Conservation (phyloP, 1,140 invertebrate species). For the Rhopalosiphum maidis region DNA sequence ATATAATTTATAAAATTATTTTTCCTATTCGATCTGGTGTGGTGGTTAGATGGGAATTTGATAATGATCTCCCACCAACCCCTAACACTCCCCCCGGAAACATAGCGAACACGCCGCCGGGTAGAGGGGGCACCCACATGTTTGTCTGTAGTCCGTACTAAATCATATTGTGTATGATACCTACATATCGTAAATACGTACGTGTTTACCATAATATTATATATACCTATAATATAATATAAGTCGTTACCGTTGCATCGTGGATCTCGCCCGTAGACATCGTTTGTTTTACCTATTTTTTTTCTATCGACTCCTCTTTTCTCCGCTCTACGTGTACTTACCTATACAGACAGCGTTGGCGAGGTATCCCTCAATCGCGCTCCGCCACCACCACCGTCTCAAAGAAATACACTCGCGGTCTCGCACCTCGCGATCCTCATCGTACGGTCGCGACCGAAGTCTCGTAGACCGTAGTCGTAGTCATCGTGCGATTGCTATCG, state of each 20-base stretch:
- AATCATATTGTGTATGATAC: background rate
- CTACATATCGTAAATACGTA: background rate
- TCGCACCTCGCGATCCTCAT: background rate
- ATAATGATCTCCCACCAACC: background rate
- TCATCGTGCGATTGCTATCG: constrained; percentile 44
- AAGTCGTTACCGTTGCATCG: background rate
- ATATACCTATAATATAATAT: background rate
- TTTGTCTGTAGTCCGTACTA: background rate
- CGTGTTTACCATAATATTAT: background rate
- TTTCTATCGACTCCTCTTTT: background rate
- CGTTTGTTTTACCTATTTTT: constrained; percentile 37
- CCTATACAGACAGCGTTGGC: background rate
- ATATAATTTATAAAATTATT: background rate
- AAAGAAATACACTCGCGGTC: background rate
- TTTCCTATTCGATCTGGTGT: background rate
- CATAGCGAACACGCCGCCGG: background rate
- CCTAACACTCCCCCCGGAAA: background rate
- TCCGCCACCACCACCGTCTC: background rate
- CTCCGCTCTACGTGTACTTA: background rate
- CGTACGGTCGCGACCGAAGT: background rate
- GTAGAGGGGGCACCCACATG: background rate
- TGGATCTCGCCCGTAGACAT: background rate
- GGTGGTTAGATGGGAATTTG: background rate
- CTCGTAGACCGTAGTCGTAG: background rate
- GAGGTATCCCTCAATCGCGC: background rate